Conservation (phyloP, 1,140 invertebrate genomes). For the Tetragonula clypearis region DNA sequence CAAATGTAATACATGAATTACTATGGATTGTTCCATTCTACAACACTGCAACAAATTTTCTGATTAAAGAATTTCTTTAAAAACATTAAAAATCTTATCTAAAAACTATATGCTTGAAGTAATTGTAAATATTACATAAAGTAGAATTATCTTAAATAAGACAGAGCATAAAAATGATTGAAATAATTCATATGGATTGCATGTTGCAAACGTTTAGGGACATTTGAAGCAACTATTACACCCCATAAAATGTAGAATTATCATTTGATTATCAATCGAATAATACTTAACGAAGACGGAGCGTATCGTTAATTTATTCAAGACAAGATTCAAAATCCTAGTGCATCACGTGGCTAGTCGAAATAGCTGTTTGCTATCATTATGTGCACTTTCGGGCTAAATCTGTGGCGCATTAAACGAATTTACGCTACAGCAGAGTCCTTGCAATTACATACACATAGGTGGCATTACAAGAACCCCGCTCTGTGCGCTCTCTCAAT, state of each 20-base stretch:
- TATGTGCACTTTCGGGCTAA: slow-evolving; percentile 40
- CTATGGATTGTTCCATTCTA: neutral
- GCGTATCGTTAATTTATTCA: slow-evolving; percentile 6
- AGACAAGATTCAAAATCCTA: slow-evolving; percentile 4
- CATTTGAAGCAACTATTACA: neutral
- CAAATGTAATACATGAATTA: neutral
- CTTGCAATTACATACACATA: slow-evolving; percentile 43
- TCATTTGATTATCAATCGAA: neutral
- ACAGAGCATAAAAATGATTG: too few species aligned
- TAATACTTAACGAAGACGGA: neutral
- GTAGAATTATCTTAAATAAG: too few species aligned
- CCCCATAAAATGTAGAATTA: neutral
- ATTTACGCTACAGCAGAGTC: slow-evolving; percentile 45
- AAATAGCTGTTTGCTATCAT: slow-evolving; percentile 34
- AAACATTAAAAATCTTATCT: too few species aligned
- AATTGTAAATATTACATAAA: too few species aligned
- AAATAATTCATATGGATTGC: too few species aligned
- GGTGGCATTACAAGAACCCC: slow-evolving; percentile 34
- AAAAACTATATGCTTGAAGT: too few species aligned
- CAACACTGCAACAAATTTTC: neutral
- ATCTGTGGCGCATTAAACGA: slow-evolving; percentile 47
- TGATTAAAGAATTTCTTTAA: too few species aligned
- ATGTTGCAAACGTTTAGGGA: too few species aligned
- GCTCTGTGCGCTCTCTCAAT: slow-evolving; percentile 30
- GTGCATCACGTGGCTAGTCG: slow-evolving; percentile 15